Percentiles rank a stretch among this genome's conserved stretches.
Evolutionary conservation across 53 echinoderm and acorn worm genomes (phyloP).

Genomic region (Antedon mediterranea): DNA sequence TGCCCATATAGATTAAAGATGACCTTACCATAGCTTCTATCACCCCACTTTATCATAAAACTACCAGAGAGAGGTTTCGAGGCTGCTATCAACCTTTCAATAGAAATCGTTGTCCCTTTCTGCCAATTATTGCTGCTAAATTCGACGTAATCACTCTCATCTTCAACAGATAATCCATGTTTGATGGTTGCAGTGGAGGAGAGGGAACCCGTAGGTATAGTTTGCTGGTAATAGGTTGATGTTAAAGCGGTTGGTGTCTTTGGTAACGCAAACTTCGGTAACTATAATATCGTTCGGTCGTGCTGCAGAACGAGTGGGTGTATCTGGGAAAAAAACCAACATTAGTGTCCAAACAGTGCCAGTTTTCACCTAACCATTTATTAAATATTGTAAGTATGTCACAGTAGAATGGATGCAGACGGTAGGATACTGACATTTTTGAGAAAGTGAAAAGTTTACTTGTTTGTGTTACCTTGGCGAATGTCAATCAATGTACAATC

Average conservation of each 20-base stretch:
- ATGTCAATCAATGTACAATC: too few relatives aligned
- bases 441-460: too few relatives aligned
- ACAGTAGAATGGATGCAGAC: too few relatives aligned
- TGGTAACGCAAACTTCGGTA: conserved; percentile 35
- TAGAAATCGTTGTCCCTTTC: conserved; percentile 8
- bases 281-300: conserved; percentile 49
- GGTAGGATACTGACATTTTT: too few relatives aligned
- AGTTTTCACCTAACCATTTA: too few relatives aligned
- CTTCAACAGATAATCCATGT: not conserved
- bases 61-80: conserved; percentile 42
- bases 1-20: too few relatives aligned
- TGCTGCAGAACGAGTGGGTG: conserved; percentile 18
- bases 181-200: conserved; percentile 21
- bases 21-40: not conserved
- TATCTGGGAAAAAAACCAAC: conserved; percentile 31
- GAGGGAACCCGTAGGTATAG: conserved; percentile 46
- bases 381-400: too few relatives aligned
- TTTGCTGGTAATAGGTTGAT: conserved; percentile 37
- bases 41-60: conserved; percentile 23
- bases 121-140: conserved; percentile 22
- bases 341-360: too few relatives aligned
- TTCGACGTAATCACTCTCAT: conserved; percentile 2
- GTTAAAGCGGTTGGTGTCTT: conserved; percentile 14
- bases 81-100: conserved; percentile 27
- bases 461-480: too few relatives aligned